phyloP scores from a whole-genome alignment of 1,140 invertebrate genomes.

The Thaumetopoea pityocampa region DNA sequence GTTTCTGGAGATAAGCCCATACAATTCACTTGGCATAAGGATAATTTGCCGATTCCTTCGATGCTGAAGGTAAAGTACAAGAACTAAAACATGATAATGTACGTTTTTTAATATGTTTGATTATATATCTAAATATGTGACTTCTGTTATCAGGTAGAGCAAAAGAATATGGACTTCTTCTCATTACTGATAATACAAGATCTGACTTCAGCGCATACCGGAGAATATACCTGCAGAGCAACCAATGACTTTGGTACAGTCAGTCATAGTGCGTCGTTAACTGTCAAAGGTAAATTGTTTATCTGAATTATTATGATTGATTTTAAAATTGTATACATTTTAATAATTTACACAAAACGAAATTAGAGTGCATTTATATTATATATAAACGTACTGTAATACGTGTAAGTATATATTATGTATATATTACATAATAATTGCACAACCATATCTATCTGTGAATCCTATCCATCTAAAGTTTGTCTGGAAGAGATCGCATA shows the following conservation, averaged over 20 bases:
- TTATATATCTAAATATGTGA: not conserved
- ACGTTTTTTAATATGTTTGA: slow-evolving; percentile 10
- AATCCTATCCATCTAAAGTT: too few species aligned
- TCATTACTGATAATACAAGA: slow-evolving; percentile 85
- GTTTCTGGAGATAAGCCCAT: slow-evolving; percentile 69
- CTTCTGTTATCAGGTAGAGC: slow-evolving; percentile 47
- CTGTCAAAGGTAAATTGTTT: slow-evolving; percentile 84
- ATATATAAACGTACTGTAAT: too few species aligned
- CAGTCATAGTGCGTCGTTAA: slow-evolving; percentile 82
- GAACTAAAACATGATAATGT: not conserved
- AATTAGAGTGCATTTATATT: too few species aligned
- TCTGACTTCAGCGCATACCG: slow-evolving; percentile 85
- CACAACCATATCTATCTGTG: too few species aligned
- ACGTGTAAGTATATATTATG: too few species aligned
- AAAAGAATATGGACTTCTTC: slow-evolving; percentile 72
- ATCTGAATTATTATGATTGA: slow-evolving; percentile 10
- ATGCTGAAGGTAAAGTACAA: slow-evolving; percentile 49
- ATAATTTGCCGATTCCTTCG: slow-evolving; percentile 63
- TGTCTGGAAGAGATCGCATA: too few species aligned
- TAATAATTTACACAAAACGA: too few species aligned
- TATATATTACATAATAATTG: too few species aligned
- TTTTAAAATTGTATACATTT: slow-evolving; percentile 4
- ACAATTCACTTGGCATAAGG: slow-evolving; percentile 67
- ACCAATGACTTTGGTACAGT: slow-evolving; percentile 84
- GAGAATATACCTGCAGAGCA: slow-evolving; percentile 86